phyloP scores from a whole-genome alignment of 2,797 vertebrate genomes.

The Sebastes melanostomus region DNA sequence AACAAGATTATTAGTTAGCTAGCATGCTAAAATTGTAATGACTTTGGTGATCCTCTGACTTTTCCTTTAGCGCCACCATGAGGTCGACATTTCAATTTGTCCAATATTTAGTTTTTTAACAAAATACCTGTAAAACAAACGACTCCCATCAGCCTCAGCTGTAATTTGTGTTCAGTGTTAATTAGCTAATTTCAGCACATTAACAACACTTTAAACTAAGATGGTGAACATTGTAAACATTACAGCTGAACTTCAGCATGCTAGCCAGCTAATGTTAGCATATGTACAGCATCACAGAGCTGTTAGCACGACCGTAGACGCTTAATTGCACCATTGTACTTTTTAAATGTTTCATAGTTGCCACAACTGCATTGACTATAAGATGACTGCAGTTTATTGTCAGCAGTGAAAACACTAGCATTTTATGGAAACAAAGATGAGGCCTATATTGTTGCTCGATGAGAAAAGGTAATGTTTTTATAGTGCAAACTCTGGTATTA shows the following conservation, averaged over 20 bases:
- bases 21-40: no score
- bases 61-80: background rate
- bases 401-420: background rate
- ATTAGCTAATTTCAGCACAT: background rate
- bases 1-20: no score
- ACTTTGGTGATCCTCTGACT: background rate
- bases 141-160: background rate
- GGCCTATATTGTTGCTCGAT: background rate
- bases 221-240: background rate
- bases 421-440: background rate
- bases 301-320: background rate
- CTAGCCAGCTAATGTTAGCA: background rate
- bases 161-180: background rate
- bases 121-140: background rate
- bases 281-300: background rate
- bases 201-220: background rate
- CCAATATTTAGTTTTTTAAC: background rate
- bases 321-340: background rate
- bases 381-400: background rate
- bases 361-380: background rate
- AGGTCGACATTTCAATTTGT: background rate
- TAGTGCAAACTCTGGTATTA: background rate
- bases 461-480: background rate
- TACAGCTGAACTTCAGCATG: background rate
- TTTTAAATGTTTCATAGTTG: background rate